These are phyloP conservation scores for Byasa hedistus DNA, from an alignment of 2,888 invertebrate species.

Conservation along the genomic window DNA sequence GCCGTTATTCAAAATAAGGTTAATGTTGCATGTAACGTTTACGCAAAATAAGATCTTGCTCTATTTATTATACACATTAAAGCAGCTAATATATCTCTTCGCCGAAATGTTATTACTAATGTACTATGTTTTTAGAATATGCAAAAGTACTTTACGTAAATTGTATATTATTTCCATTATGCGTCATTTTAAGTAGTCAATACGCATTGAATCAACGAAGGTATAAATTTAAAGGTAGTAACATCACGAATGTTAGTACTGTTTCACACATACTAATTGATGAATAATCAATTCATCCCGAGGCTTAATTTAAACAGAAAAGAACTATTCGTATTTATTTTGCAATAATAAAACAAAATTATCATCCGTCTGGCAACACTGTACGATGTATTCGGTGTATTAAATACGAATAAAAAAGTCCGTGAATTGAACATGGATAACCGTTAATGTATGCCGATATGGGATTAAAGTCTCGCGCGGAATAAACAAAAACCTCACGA, in stretches of 20 bases:
- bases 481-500: background rate
- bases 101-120: background rate
- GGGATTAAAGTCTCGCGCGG: background rate
- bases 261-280: background rate
- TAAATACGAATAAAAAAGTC: background rate
- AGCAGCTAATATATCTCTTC: conserved; percentile 5
- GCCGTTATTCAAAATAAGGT: conserved; percentile 26
- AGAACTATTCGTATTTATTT: background rate
- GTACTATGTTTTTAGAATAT: background rate
- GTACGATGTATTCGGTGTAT: background rate
- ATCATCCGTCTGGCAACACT: background rate
- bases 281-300: background rate
- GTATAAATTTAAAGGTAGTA: too few species aligned
- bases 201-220: too few species aligned
- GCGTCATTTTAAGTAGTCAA: background rate
- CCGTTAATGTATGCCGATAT: background rate
- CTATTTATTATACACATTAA: conserved; percentile 23
- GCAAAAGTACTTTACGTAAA: background rate
- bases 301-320: background rate
- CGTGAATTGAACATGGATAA: conserved; percentile 1
- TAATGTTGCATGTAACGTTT: conserved; percentile 28
- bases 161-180: background rate
- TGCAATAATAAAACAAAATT: background rate
- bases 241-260: too few species aligned
- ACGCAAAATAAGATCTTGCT: conserved; percentile 23